phyloP scores from a whole-genome alignment of 2,797 vertebrate genomes.

The Hybognathus amarus region DNA sequence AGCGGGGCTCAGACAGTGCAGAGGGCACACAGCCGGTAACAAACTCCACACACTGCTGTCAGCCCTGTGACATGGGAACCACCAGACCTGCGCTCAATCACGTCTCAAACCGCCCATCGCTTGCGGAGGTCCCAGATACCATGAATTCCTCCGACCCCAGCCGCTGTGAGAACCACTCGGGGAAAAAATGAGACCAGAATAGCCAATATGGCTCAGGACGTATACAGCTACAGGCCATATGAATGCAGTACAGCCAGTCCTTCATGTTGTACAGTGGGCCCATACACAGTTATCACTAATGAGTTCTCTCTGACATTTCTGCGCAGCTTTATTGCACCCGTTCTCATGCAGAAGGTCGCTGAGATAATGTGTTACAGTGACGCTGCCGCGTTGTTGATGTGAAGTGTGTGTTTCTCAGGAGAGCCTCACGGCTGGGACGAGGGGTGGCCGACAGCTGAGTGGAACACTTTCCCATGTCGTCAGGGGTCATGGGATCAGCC shows the following conservation, averaged over 20 bases:
- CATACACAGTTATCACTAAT: constrained; percentile 48
- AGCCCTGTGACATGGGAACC: constrained; percentile 75
- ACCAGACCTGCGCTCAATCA: constrained; percentile 74
- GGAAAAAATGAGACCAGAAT: constrained; percentile 27
- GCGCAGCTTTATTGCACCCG: constrained; percentile 27
- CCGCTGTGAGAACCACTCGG: constrained; percentile 53
- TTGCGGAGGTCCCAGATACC: constrained; percentile 67
- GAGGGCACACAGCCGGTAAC: constrained; percentile 69
- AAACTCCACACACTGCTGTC: constrained; percentile 69
- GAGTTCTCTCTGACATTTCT: constrained; percentile 46
- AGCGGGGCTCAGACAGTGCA: constrained; percentile 49
- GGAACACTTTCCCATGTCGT: constrained; percentile 80
- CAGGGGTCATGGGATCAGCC: constrained; percentile 70
- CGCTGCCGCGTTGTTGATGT: constrained; percentile 11
- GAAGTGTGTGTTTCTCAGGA: constrained; percentile 44
- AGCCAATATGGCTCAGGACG: constrained; percentile 10
- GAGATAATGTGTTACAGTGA: constrained; percentile 32
- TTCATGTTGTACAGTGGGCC: constrained; percentile 37
- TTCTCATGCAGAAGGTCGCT: constrained; percentile 22
- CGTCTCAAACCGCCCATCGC: constrained; percentile 58
- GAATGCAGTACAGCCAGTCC: constrained; percentile 22
- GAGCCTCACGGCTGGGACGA: constrained; percentile 40
- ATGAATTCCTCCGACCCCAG: constrained; percentile 48
- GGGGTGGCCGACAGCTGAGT: constrained; percentile 75
- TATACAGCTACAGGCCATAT: neutral